Percentiles rank a stretch among this genome's conserved stretches.
Conservation (phyloP, 2,113 vertebrate genomes). For the Probosciger aterrimus region DNA sequence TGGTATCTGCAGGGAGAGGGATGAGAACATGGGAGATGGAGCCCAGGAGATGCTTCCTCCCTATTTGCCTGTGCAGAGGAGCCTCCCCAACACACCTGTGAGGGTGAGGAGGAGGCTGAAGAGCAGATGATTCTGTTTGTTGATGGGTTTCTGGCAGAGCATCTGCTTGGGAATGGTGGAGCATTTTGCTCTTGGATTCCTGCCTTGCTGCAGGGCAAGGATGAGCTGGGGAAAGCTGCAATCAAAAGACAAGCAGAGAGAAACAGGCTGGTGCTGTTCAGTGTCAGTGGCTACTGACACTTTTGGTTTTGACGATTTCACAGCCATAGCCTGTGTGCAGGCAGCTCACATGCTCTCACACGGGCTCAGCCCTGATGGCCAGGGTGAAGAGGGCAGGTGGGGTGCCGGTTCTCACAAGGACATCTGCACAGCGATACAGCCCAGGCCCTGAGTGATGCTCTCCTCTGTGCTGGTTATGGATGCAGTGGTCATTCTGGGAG, state of each 20-base stretch:
- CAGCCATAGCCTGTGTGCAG: background rate
- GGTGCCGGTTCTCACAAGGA: background rate
- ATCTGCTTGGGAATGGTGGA: background rate
- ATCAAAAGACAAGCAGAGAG: background rate
- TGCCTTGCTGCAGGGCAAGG: background rate
- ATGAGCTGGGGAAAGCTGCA: background rate
- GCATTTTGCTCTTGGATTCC: background rate
- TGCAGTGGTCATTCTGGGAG: background rate
- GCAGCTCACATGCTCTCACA: background rate
- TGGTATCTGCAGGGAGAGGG: background rate
- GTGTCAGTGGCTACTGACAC: rapidly evolving
- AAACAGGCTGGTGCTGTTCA: background rate
- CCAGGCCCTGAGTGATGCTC: rapidly evolving
- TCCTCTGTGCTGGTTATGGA: background rate
- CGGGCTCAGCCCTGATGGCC: background rate
- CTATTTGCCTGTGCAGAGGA: rapidly evolving
- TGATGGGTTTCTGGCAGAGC: background rate
- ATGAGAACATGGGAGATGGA: rapidly evolving
- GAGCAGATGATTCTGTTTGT: background rate
- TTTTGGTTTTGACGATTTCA: background rate
- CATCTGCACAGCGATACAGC: rapidly evolving
- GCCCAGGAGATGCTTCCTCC: background rate
- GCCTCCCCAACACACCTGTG: rapidly evolving
- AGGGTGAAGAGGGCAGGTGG: background rate
- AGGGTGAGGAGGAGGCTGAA: background rate